Conservation (phyloP, 2,797 vertebrate genomes). For the Malacoctenus gilli region DNA sequence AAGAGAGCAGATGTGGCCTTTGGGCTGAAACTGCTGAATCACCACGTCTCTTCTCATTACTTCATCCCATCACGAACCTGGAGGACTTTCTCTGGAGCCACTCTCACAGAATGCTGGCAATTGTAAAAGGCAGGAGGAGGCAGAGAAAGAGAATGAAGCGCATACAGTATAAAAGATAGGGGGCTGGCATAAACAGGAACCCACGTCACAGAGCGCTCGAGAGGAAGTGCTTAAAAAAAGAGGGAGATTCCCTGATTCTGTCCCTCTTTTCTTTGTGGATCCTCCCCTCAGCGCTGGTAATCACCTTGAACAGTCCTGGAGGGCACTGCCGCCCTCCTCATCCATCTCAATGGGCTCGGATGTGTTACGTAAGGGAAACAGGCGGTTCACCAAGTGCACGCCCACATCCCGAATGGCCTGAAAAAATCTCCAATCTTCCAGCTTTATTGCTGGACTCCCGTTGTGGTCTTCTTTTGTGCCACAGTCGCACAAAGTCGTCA, state of each 20-base stretch:
- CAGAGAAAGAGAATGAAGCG: conserved; percentile 10
- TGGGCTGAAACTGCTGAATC: conserved; percentile 79
- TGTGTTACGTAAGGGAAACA: conserved; percentile 54
- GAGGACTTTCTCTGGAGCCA: conserved; percentile 55
- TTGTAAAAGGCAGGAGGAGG: conserved; percentile 35
- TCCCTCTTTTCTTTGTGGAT: conserved; percentile 6
- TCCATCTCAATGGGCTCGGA: conserved; percentile 16
- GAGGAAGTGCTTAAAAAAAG: conserved; percentile 17
- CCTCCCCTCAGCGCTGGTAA: conserved; percentile 9
- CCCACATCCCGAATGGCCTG: conserved; percentile 9
- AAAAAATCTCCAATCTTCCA: conserved; percentile 29
- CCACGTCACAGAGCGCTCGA: conserved; percentile 8
- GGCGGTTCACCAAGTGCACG: conserved; percentile 23
- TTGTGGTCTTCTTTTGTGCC: conserved; percentile 31
- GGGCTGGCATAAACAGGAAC: conserved; percentile 5
- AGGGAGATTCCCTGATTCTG: conserved; percentile 35
- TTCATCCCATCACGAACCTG: conserved; percentile 66
- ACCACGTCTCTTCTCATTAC: conserved; percentile 77
- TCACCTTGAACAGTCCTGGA: conserved; percentile 63
- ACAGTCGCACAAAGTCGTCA: conserved; percentile 27
- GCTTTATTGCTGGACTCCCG: conserved; percentile 30
- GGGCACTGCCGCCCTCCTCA: conserved; percentile 32
- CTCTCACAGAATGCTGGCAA: conserved; percentile 34
- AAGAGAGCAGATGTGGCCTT: conserved; percentile 77
- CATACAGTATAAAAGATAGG: too few relatives aligned